Evolutionary conservation across 2,888 invertebrate species (phyloP).

Genomic region (Nymphalis c-album): DNA sequence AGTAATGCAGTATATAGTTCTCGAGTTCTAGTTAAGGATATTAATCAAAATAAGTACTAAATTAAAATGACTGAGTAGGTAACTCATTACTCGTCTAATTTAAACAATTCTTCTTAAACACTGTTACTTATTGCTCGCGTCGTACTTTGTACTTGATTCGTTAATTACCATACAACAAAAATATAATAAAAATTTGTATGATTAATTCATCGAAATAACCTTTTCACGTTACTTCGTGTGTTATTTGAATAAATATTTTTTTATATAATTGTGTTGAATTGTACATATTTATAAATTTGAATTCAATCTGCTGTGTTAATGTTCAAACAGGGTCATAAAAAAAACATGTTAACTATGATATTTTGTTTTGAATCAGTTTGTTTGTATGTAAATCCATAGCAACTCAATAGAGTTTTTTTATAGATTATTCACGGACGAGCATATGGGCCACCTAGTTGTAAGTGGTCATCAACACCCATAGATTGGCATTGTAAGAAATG

Average conservation of each 20-base stretch:
- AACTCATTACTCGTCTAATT: conserved; percentile 24
- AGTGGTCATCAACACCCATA: too few species aligned
- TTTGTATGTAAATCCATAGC: too few species aligned
- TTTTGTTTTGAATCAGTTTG: too few species aligned
- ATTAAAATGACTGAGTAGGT: conserved; percentile 11
- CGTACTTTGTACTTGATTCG: conserved; percentile 29
- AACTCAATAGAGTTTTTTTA: neutral
- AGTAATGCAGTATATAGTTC: too few species aligned
- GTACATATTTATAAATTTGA: neutral
- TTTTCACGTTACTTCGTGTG: conserved; percentile 3
- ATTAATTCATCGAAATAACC: conserved; percentile 30
- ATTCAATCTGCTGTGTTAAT: too few species aligned
- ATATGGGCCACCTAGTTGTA: too few species aligned
- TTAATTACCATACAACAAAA: conserved; percentile 29
- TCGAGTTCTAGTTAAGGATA: too few species aligned
- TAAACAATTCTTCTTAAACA: conserved; percentile 25
- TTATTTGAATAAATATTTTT: conserved; percentile 11
- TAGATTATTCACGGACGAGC: too few species aligned
- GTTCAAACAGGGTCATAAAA: too few species aligned
- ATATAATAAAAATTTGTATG: conserved; percentile 26
- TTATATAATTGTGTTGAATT: conserved; percentile 8
- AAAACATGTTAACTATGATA: too few species aligned
- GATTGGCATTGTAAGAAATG: too few species aligned
- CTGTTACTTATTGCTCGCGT: neutral
- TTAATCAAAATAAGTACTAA: neutral